Evolutionary conservation across 2,113 vertebrate species (phyloP).

Genomic region (Toxotes chatareus): DNA sequence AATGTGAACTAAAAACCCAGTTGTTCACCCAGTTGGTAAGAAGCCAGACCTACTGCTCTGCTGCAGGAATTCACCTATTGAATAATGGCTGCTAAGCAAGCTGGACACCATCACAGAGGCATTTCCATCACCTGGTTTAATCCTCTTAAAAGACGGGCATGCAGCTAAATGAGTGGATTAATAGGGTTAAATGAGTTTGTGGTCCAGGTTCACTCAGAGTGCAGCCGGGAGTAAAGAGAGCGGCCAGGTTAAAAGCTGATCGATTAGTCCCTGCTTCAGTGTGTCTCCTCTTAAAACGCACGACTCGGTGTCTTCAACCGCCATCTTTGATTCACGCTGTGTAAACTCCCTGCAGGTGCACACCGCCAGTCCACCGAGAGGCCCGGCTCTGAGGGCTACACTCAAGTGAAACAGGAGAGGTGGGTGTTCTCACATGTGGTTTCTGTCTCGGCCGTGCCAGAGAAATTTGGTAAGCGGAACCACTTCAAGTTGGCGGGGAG

Average conservation of each 20-base stretch:
- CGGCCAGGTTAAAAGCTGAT: slow-evolving; percentile 24
- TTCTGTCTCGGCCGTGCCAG: slow-evolving; percentile 47
- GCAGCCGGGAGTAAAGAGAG: slow-evolving; percentile 12
- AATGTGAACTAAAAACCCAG: neutral
- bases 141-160: slow-evolving; percentile 56
- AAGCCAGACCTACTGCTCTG: neutral
- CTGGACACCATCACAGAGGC: slow-evolving; percentile 33
- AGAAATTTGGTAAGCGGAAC: slow-evolving; percentile 53
- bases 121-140: slow-evolving; percentile 69
- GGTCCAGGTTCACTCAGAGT: slow-evolving; percentile 57
- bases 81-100: slow-evolving; percentile 22
- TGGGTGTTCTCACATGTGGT: slow-evolving; percentile 48
- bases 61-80: neutral
- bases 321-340: neutral
- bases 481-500: slow-evolving; percentile 49
- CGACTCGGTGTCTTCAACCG: neutral
- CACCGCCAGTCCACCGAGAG: neutral
- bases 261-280: slow-evolving; percentile 25
- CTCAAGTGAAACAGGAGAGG: slow-evolving; percentile 37
- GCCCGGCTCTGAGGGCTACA: slow-evolving; percentile 8
- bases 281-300: neutral
- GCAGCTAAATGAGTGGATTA: slow-evolving; percentile 58
- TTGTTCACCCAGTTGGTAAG: neutral
- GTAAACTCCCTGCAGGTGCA: neutral
- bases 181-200: slow-evolving; percentile 60